Evolutionary conservation across 2,888 invertebrate species (phyloP), one percentile per base, ranked within the genome.

Genomic region (Synergus laeviventris): DNA sequence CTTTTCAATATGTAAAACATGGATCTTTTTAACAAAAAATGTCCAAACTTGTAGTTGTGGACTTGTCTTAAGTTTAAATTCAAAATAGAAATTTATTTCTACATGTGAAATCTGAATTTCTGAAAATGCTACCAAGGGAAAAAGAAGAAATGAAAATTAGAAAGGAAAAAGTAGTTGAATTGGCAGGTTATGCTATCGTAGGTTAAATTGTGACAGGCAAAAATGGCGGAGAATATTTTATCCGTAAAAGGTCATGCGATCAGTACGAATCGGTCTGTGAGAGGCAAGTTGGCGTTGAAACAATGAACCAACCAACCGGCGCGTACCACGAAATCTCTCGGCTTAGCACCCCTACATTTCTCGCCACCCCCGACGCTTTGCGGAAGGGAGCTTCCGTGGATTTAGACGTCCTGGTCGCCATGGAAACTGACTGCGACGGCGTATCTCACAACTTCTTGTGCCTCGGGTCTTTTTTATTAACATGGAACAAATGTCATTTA

Each of bases 301-400:
- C 89, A 90, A 90, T 90, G 90, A 90, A 90, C 90, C 89, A 84
- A 90, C 90, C 90, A 90, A 90, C 90, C 90, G 83, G 82, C 82
- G 85, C 77, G 80, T 82, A 75, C 83, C 83, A 84, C 79, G 87
- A 90, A 90, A 90, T 90, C 90, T 89, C 87, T 80, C 75, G 88
- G 89, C 89, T 90, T 89, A 88, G 84, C 87, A 79, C 83, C 84
- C 85, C 84, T 86, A 83, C 86, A 84, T 74, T 79, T 74, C 80
- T 81, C 78, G 83, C 83, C 85, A 81, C 83, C 78, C 85, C 81
- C 73, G 49, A n/a, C 60, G 74, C 78, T 77, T 78, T 66, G 78
- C 81, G 79, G 79, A 81, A 76, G 78, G 78, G 80, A 79, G 79
- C 80, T 73, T 76, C 38, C 85, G 85, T 83, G 88, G 89, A 89